Evolutionary conservation across 2,888 invertebrate species (phyloP), one percentile per base, ranked within the genome.

Genomic region (Chrysolina americana): DNA sequence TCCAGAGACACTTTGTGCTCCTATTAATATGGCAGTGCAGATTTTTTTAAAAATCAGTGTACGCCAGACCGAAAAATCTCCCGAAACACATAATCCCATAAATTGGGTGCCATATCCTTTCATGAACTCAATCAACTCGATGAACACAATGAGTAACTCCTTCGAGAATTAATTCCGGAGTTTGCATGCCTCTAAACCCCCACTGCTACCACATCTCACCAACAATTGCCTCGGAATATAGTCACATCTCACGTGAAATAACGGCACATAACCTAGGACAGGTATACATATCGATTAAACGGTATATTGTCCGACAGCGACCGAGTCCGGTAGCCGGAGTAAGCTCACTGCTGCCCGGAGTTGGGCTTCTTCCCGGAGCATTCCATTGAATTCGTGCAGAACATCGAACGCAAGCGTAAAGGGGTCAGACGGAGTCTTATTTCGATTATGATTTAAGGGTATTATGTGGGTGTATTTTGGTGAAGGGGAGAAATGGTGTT

Each of bases 261-360:
- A 64, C 73, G 36, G 41, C 83, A 83, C 85, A 83, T 85, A 83
- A 84, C 82, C 83, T 82, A 81, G 79, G 76, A 81, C 83, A 77
- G 83, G 82, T 77, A 74, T 66, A 78, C 82, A 81, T 85, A 86
- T 86, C 86, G 86, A 87, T 87, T 83, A 77, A 76, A 73, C 65
- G 71, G 50, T 47, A 69, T 50, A 68, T 65, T 71, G 17, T 75
- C 66, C 63, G 71, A 66, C 78, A 41, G 79, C 79, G 78, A 81
- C 81, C 83, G 83, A 81, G 81, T 84, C 83, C 87, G 85, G 83
- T 83, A 81, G 83, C 86, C 85, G 85, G 84, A 84, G 83, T 80
- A 85, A 84, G 86, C 87, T 87, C 84, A 86, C 87, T 87, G 84
- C 83, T 82, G 83, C 85, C 86, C 86, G 78, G 78, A 78, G 76